Base-by-base conservation (phyloP, 2,113 vertebrate species). In the Eleginops maclovinus region DNA sequence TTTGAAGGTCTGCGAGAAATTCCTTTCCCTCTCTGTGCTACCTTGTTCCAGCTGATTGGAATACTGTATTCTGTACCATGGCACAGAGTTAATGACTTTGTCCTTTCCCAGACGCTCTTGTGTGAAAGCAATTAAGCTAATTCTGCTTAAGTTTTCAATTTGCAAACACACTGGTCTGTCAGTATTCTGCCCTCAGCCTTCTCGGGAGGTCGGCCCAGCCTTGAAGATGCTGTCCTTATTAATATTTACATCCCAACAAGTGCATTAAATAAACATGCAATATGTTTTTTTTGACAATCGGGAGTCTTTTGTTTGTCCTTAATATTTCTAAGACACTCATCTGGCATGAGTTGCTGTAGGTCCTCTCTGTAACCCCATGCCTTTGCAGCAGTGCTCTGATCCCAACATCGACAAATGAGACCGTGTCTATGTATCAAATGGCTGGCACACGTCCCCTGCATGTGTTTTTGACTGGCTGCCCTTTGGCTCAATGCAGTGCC, bases 61-160 rank as follows among this genome's bases (percentile, higher is more conserved):
- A 75, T 24, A 63, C 76, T 70, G 31, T 77, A 24, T 60, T 83
- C 82, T 74, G 56, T 73, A 71, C 65, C 59, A 54, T 43, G 36
- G 71, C 69, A 53, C 62, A 54, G 41, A 51, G 58, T 75, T 89
- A 76, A 92, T 84, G 83, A 58, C 73, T 81, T 81, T 76, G 44
- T 82, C 73, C 47, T 73, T 76, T 78, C 61, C 78, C 63, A 63
- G 60, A 79, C 22, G 11, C 19, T 72, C 41, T 64, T 72, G 66
- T 70, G 67, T 82, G 72, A 87, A 88, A 75, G 84, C 84, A 88
- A 80, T 91, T 89, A 83, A 86, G 82, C 47, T 84, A 83, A 87
- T 91, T 92, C 81, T 89, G 88, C 88, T 87, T 87, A 76, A 84
- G 72, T 91, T 93, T 90, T 79, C 79, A 84, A 67, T 90, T 88